Base-by-base conservation (phyloP, 2,888 invertebrate genomes). In the Drosophila recens region DNA sequence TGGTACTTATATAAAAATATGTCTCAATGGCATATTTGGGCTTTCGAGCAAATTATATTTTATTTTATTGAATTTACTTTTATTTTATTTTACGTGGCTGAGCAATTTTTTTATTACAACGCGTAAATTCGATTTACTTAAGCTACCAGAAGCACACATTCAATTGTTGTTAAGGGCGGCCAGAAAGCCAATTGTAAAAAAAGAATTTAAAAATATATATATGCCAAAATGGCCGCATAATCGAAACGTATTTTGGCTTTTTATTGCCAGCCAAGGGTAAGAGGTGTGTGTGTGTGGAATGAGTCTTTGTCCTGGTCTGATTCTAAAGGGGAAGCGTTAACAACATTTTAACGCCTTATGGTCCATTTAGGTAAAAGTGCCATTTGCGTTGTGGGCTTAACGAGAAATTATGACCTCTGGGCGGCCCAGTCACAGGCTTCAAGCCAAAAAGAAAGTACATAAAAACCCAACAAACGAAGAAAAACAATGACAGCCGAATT, bases 311-410 rank as follows among this genome's bases (percentile, higher is more conserved):
- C 59, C 40, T 52, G 49, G 40, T 40, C 33, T 36, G n/a, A 4
- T 15, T 40, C 30, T 27, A 17, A 30, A 15, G 42, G 45, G 52
- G 54, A 67, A 67, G 72, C 80, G 78, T 86, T 86, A 88, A 88
- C 87, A 86, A 72, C 89, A 86, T 86, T 88, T 86, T 83, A 88
- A 88, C 89, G 90, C 88, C 90, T 88, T 90, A 90, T 90, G 82
- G 90, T 82, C 89, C 90, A 90, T 90, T 90, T 90, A 87, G 82
- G 84, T 76, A 83, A 87, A 91, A 90, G 89, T 90, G 89, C 80
- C 91, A 91, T 91, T 90, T 91, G 90, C 83, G 82, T 85, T 84
- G 63, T 49, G 67, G 77, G 90, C 88, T 91, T 90, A 91, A 91
- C 87, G 80, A 88, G 87, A 90, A 90, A 90, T 90, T 91, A 90